A percentile compares a stretch with the other conserved stretches of the same genome.
These are phyloP conservation scores for Probosciger aterrimus DNA, from an alignment of 2,113 vertebrate genomes.

Conservation along the genomic window DNA sequence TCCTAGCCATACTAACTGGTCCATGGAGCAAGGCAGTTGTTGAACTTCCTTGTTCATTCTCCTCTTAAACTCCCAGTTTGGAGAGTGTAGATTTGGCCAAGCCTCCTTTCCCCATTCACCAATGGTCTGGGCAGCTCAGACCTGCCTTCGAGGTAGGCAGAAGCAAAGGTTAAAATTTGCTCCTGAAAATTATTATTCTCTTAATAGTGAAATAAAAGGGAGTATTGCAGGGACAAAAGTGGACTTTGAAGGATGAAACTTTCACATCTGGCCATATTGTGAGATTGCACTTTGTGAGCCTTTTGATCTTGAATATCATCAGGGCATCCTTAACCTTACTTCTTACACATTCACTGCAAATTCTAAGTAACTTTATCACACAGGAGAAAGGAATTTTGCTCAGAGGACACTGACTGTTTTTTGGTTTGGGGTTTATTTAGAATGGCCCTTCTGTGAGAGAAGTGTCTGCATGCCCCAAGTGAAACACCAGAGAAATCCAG, in stretches of 20 bases:
- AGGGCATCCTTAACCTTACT: background rate
- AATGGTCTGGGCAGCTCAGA: background rate
- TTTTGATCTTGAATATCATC: background rate
- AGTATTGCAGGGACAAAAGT: background rate
- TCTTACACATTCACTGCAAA: background rate
- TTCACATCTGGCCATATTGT: background rate
- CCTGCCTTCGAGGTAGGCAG: background rate
- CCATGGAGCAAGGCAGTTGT: background rate
- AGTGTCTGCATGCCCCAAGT: accelerated
- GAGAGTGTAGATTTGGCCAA: background rate
- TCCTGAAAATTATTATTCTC: background rate
- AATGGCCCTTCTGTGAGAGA: background rate
- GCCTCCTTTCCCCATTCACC: background rate
- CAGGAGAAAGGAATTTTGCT: background rate
- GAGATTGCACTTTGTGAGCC: background rate
- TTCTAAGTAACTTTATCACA: background rate
- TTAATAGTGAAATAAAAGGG: background rate
- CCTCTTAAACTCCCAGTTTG: background rate
- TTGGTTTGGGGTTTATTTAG: background rate
- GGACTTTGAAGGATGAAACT: background rate
- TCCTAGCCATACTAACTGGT: background rate
- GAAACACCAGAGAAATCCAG: background rate
- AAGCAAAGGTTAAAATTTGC: background rate
- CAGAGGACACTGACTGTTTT: background rate
- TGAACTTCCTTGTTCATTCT: background rate